These are phyloP conservation scores for Smittia aterrima DNA, from an alignment of 2,888 invertebrate genomes.

Conservation along the genomic window DNA sequence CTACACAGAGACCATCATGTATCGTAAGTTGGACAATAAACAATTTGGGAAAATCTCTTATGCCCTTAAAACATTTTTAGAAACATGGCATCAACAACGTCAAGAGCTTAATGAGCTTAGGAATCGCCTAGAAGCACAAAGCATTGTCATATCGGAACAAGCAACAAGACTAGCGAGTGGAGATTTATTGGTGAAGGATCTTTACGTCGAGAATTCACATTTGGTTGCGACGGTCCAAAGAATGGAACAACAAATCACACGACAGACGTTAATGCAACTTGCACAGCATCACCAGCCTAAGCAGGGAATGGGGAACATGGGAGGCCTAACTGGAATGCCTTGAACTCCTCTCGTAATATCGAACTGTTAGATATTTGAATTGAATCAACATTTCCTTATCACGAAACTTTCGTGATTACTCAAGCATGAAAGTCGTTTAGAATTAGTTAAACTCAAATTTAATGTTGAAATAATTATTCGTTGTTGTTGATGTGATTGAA, in stretches of 20 bases:
- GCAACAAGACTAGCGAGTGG: constrained; percentile 68
- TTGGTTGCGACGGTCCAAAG: constrained; percentile 61
- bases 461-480: neutral
- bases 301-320: neutral
- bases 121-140: constrained; percentile 56
- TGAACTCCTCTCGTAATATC: neutral
- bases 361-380: neutral
- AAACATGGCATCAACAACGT: constrained; percentile 54
- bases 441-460: neutral
- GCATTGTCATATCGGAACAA: constrained; percentile 56
- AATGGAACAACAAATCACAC: constrained; percentile 52
- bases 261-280: constrained; percentile 48
- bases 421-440: neutral
- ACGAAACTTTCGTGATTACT: neutral
- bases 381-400: too few species aligned
- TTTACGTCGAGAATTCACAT: constrained; percentile 82
- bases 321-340: constrained; percentile 32
- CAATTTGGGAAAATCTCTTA: constrained; percentile 35
- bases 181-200: constrained; percentile 75
- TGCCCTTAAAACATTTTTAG: constrained; percentile 43
- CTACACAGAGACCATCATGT: constrained; percentile 62
- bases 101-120: constrained; percentile 55
- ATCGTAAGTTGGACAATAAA: constrained; percentile 57
- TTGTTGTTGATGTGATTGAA: constrained; percentile 8
- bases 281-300: neutral